These are phyloP conservation scores for Nebria brevicollis DNA, from an alignment of 2,888 invertebrate species.

Conservation along the genomic window DNA sequence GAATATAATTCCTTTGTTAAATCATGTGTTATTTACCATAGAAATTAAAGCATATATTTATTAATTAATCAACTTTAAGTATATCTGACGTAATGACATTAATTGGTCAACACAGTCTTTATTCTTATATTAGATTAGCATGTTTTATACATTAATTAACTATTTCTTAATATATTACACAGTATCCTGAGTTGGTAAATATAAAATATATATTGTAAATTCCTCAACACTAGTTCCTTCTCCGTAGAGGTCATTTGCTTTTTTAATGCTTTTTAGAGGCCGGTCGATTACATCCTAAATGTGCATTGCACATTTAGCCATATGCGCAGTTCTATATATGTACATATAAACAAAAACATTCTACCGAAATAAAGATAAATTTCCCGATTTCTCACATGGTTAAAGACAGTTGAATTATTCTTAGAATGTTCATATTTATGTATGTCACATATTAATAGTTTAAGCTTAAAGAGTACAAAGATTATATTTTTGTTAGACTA, in stretches of 20 bases:
- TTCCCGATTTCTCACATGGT: neutral
- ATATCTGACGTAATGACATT: neutral
- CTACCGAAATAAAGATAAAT: neutral
- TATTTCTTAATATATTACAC: neutral
- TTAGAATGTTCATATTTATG: neutral
- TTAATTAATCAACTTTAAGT: too few relatives aligned
- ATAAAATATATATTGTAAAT: neutral
- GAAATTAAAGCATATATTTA: neutral
- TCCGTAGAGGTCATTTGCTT: neutral
- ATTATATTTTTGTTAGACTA: slow-evolving; percentile 17
- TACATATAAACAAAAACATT: too few relatives aligned
- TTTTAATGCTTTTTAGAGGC: slow-evolving; percentile 10
- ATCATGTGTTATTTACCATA: neutral
- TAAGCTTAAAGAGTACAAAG: slow-evolving; percentile 21
- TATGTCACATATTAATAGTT: slow-evolving; percentile 10
- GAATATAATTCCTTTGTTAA: too few relatives aligned
- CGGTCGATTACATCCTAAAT: slow-evolving; percentile 31
- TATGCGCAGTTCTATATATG: too few relatives aligned
- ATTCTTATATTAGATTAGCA: neutral
- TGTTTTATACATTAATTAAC: neutral
- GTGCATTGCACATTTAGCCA: too few relatives aligned
- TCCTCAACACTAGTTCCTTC: neutral
- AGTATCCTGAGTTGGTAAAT: neutral
- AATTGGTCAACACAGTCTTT: neutral
- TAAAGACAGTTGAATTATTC: neutral